phyloP scores from a whole-genome alignment of 2,797 vertebrate genomes.

The Acanthis flammea region DNA sequence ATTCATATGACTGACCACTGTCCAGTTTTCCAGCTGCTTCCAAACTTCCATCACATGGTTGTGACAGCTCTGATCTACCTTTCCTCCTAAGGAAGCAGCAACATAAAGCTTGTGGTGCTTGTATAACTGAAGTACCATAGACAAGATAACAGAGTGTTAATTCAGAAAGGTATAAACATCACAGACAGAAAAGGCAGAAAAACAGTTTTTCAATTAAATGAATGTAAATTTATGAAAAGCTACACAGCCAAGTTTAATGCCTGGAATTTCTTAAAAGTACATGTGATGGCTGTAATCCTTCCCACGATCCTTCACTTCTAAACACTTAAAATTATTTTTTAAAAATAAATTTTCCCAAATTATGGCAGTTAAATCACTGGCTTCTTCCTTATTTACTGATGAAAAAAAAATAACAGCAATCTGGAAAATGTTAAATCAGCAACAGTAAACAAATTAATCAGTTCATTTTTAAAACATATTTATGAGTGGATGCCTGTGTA shows the following conservation, averaged over 20 bases:
- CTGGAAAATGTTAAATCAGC: neutral
- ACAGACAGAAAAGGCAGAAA: neutral
- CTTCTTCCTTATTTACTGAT: neutral
- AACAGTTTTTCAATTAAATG: neutral
- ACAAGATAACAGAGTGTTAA: neutral
- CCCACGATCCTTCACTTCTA: rapidly evolving
- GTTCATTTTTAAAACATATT: neutral
- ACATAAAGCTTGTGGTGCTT: neutral
- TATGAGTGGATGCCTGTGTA: rapidly evolving
- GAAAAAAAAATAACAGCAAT: neutral
- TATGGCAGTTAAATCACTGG: neutral
- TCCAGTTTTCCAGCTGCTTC: neutral
- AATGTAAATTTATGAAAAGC: neutral
- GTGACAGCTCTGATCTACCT: neutral
- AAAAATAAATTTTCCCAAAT: neutral
- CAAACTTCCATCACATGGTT: neutral
- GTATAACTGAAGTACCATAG: neutral
- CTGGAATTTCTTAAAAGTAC: neutral
- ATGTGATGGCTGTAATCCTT: neutral
- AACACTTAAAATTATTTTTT: neutral
- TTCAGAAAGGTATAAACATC: neutral
- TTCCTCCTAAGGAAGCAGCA: neutral
- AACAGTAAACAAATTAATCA: neutral
- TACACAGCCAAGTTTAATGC: neutral
- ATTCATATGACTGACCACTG: neutral